Evolutionary conservation across 1,140 invertebrate genomes (phyloP), one percentile per base, ranked within the genome.

Genomic region (Bombus ignitus): DNA sequence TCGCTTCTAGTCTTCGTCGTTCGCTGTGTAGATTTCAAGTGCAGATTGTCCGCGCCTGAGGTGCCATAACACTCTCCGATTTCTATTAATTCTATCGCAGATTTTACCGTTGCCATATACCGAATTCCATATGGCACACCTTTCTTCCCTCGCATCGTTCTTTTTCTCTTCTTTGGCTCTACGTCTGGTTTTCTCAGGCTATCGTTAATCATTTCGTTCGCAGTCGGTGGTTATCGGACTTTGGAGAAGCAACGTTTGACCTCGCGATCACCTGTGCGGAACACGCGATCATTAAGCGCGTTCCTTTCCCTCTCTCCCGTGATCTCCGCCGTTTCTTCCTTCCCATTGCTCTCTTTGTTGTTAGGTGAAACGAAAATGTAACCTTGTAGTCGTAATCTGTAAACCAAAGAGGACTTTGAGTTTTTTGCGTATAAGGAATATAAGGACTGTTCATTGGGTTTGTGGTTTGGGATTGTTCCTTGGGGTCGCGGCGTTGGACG

Each of bases 241-340:
- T 44, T n/a, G 47, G 28, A 42, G 80, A 62, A 81, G 70, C 25
- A 57, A 81, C 80, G n/a, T 42, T 73, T 37, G 68, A 81, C 70
- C 70, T 81, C 79, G 57, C 81, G 59, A 83, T 83, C 81, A 76
- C n/a, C 72, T 42, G 62, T 53, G 59, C 37, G 72, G 81, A 75
- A 83, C 81, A 74, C 71, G 81, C 81, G 59, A 76, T 75, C 81
- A 42, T 76, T 74, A 81, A 68, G 22, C 66, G 70, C n/a, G 57
- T 81, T 57, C 53, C 53, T 81, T 74, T 44, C 53, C 39, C 37
- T 81, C 80, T 74, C 68, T 81, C 80, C 44, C 10, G 1, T n/a
- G 37, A 32, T 15, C 28, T 37, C 32, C 25, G 42, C 62, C 18
- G n/a, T 28, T 53, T 74, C 39, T 59, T 62, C 28, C 37, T 59